phyloP scores from a whole-genome alignment of 2,888 invertebrate genomes.

The Brachynemurus nebulosus region DNA sequence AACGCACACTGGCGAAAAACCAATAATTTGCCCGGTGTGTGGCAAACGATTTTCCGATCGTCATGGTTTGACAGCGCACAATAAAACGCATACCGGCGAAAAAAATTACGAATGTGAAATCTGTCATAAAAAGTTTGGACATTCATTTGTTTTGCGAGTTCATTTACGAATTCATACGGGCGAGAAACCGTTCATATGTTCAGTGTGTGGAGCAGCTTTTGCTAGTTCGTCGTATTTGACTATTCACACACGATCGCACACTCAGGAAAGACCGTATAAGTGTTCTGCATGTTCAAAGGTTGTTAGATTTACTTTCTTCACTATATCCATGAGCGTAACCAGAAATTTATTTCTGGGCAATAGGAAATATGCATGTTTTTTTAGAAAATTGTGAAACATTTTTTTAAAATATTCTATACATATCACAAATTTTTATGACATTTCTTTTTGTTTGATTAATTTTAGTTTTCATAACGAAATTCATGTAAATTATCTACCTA shows the following conservation, averaged over 20 bases:
- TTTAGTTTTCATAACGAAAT: too few relatives aligned
- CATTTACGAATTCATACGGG: constrained; percentile 28
- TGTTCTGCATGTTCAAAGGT: constrained; percentile 27
- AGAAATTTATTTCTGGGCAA: background rate
- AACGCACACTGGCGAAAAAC: constrained; percentile 28
- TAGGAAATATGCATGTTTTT: too few relatives aligned
- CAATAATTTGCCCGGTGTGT: constrained; percentile 26
- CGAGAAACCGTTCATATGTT: constrained; percentile 27
- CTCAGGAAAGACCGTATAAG: constrained; percentile 27
- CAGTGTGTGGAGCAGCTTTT: constrained; percentile 25
- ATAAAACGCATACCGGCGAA: constrained; percentile 29
- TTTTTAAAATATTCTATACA: too few relatives aligned
- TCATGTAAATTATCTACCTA: too few relatives aligned
- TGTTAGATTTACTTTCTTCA: too few relatives aligned
- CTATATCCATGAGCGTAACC: too few relatives aligned
- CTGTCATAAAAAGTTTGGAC: constrained; percentile 28
- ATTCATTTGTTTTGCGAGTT: constrained; percentile 27
- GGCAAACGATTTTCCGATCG: constrained; percentile 27
- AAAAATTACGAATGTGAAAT: constrained; percentile 26
- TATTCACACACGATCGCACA: constrained; percentile 28
- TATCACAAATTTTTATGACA: background rate
- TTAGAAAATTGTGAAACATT: too few relatives aligned
- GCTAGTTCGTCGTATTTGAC: constrained; percentile 28
- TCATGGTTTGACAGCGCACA: constrained; percentile 26
- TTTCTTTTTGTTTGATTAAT: too few relatives aligned